Conservation (phyloP, 2,888 invertebrate genomes). For the Platerodrilus igneus region DNA sequence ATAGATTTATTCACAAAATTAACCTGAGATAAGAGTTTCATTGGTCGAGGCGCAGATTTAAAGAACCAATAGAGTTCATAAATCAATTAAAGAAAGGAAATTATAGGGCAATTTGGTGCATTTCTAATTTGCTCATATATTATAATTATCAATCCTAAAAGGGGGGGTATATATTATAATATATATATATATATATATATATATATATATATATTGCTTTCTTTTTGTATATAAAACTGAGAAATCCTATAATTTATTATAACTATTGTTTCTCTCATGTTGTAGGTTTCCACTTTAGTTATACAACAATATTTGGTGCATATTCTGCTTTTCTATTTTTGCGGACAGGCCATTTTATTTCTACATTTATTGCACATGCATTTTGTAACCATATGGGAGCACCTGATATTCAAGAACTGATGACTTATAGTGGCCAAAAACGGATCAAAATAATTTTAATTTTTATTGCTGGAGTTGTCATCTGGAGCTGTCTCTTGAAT, state of each 20-base stretch:
- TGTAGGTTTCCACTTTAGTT: constrained; percentile 80
- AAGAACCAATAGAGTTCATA: no score
- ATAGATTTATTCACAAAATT: no score
- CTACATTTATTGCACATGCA: constrained; percentile 84
- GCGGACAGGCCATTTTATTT: constrained; percentile 84
- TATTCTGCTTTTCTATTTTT: constrained; percentile 91
- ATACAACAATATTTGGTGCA: constrained; percentile 89
- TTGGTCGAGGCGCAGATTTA: no score
- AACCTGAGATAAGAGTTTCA: no score
- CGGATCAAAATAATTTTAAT: constrained; percentile 60
- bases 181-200: no score
- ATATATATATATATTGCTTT: no score
- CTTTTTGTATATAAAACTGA: constrained; percentile 11
- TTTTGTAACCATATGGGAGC: constrained; percentile 98
- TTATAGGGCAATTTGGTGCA: no score
- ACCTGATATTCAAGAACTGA: constrained; percentile 75
- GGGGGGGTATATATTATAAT: no score
- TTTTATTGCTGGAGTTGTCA: constrained; percentile 69
- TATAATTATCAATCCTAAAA: no score
- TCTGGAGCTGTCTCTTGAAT: constrained; percentile 72
- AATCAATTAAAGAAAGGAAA: no score
- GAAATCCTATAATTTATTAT: neutral
- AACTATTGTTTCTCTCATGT: constrained; percentile 25
- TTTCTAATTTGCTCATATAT: no score
- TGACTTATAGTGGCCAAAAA: constrained; percentile 54